Evolutionary conservation across 2,888 invertebrate species (phyloP).

Genomic region (Acheta domesticus): DNA sequence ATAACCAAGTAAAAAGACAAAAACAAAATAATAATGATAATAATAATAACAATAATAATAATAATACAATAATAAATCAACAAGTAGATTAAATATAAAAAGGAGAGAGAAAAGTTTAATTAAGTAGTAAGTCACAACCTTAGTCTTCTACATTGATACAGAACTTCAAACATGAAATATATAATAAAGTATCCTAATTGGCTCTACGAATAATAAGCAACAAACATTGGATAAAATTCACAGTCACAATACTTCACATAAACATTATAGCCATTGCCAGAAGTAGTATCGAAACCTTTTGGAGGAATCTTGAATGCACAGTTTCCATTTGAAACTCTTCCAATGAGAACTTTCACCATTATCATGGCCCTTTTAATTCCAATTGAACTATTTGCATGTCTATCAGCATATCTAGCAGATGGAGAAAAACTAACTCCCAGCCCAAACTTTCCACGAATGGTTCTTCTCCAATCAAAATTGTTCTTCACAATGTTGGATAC

Average conservation of each 20-base stretch:
- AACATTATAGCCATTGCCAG: conserved; percentile 5
- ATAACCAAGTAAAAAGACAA: too few relatives aligned
- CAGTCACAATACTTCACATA: conserved; percentile 31
- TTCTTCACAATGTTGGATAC: conserved; percentile 29
- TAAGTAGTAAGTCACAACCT: too few relatives aligned
- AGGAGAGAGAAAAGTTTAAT: too few relatives aligned
- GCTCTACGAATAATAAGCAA: conserved; percentile 21
- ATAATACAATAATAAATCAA: too few relatives aligned
- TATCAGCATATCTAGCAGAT: conserved; percentile 33
- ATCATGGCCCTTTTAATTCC: conserved; percentile 41
- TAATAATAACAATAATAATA: too few relatives aligned
- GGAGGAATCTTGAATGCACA: neutral
- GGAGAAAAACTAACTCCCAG: conserved; percentile 34
- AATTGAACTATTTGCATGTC: conserved; percentile 28
- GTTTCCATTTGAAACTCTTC: neutral
- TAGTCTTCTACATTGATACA: too few relatives aligned
- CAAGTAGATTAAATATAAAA: too few relatives aligned
- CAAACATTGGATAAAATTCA: conserved; percentile 29
- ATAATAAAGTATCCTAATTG: too few relatives aligned
- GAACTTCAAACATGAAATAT: too few relatives aligned
- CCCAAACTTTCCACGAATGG: neutral
- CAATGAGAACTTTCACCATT: conserved; percentile 34
- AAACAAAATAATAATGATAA: too few relatives aligned
- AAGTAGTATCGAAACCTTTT: conserved; percentile 24
- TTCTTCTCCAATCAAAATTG: conserved; percentile 22